Evolutionary conservation across 1,140 invertebrate species (phyloP).

Genomic region (Sarcophaga bullata): DNA sequence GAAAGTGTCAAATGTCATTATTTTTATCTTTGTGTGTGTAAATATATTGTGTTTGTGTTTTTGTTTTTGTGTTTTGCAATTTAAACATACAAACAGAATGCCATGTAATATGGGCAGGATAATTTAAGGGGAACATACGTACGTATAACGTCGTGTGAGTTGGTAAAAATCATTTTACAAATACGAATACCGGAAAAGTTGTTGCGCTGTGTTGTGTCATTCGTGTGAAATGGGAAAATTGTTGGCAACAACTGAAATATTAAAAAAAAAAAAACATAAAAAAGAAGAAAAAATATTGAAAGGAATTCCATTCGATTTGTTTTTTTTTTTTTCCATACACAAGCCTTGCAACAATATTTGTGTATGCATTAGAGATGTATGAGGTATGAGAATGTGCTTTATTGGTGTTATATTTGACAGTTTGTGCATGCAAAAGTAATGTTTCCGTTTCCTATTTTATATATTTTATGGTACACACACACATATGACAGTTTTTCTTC

Average conservation of each 20-base stretch:
- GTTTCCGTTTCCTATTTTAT: conserved; percentile 26
- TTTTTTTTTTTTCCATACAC: no score
- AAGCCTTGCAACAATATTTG: neutral
- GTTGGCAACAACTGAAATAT: no score
- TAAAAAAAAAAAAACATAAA: no score
- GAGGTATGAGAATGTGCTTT: neutral
- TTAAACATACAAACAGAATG: neutral
- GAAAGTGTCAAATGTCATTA: neutral
- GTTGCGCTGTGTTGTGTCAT: neutral
- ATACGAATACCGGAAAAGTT: neutral
- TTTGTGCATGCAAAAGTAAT: conserved; percentile 3
- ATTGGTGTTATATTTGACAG: neutral
- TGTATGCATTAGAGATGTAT: neutral
- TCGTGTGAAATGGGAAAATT: conserved; percentile 24
- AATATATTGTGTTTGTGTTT: neutral
- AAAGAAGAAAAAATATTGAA: neutral
- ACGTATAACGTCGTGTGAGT: no score
- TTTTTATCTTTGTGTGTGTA: neutral
- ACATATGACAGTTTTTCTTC: no score
- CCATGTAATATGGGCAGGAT: neutral
- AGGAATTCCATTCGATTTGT: neutral
- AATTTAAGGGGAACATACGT: neutral
- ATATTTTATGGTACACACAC: no score
- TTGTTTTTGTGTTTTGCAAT: neutral
- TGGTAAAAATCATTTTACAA: neutral